Percentiles rank a stretch among this genome's conserved stretches.
Evolutionary conservation across 2,797 vertebrate genomes (phyloP).

Genomic region (Semaprochilodus insignis): DNA sequence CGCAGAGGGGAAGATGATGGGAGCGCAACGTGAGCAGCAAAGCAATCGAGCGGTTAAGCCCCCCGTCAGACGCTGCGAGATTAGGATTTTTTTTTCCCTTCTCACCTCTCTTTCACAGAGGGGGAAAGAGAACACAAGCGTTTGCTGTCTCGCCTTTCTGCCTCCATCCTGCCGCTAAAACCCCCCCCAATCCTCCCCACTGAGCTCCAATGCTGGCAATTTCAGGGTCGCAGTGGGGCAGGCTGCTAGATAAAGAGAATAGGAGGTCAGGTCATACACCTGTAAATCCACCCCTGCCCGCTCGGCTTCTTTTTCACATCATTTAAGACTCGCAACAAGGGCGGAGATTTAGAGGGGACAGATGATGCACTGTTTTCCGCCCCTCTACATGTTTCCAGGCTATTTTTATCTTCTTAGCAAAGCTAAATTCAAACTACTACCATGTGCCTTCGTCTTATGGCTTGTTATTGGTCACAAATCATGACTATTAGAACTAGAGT

Average conservation of each 20-base stretch:
- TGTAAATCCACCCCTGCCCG: conserved; percentile 68
- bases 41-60: conserved; percentile 84
- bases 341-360: conserved; percentile 68
- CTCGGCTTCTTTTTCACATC: conserved; percentile 71
- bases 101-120: conserved; percentile 69
- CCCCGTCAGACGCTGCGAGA: conserved; percentile 81
- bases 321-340: conserved; percentile 71
- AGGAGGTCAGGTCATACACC: conserved; percentile 68
- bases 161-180: conserved; percentile 12
- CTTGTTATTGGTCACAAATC: not conserved
- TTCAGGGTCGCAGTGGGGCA: conserved; percentile 76
- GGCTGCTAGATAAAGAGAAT: conserved; percentile 74
- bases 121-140: conserved; percentile 70
- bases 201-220: conserved; percentile 75
- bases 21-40: conserved; percentile 82
- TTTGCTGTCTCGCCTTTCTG: conserved; percentile 66
- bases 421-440: not conserved
- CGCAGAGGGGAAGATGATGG: conserved; percentile 81
- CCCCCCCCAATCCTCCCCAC: conserved; percentile 62
- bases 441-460: not conserved
- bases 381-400: conserved; percentile 27
- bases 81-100: conserved; percentile 75
- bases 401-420: not conserved
- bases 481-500: too few relatives aligned
- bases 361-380: conserved; percentile 45